Conservation (phyloP, 2,888 invertebrate genomes). For the Octonoba sinensis region DNA sequence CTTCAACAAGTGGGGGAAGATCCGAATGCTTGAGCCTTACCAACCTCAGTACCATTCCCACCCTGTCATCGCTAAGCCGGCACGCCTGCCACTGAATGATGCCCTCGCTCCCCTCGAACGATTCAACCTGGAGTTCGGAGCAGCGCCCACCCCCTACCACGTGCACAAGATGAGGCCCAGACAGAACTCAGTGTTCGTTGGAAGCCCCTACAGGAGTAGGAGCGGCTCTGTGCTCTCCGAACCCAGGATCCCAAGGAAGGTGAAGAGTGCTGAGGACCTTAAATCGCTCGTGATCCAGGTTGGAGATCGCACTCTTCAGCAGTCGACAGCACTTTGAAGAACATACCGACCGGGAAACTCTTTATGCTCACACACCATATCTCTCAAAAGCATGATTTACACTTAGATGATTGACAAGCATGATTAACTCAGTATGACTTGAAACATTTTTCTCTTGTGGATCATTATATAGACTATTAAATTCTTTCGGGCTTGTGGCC, state of each 20-base stretch:
- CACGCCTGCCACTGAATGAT: conserved; percentile 45
- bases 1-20: conserved; percentile 95
- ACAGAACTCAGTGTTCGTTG: conserved; percentile 90
- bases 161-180: conserved; percentile 73
- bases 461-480: too few species aligned
- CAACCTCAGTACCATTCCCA: conserved; percentile 88
- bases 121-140: conserved; percentile 56
- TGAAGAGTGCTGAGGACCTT: conserved; percentile 86
- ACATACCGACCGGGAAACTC: background rate
- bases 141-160: conserved; percentile 34
- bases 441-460: background rate
- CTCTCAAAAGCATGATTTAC: conserved; percentile 1
- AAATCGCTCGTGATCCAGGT: conserved; percentile 76
- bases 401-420: background rate
- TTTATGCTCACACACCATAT: background rate
- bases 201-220: conserved; percentile 69
- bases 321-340: conserved; percentile 55
- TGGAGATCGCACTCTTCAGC: conserved; percentile 43
- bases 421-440: background rate
- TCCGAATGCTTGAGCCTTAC: conserved; percentile 90
- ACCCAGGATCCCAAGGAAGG: conserved; percentile 79
- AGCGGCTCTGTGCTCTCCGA: conserved; percentile 76
- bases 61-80: conserved; percentile 50
- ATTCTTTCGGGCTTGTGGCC: too few species aligned
- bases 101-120: conserved; percentile 50